phyloP scores from a whole-genome alignment of 2,113 vertebrate genomes.

The Columba janthina region DNA sequence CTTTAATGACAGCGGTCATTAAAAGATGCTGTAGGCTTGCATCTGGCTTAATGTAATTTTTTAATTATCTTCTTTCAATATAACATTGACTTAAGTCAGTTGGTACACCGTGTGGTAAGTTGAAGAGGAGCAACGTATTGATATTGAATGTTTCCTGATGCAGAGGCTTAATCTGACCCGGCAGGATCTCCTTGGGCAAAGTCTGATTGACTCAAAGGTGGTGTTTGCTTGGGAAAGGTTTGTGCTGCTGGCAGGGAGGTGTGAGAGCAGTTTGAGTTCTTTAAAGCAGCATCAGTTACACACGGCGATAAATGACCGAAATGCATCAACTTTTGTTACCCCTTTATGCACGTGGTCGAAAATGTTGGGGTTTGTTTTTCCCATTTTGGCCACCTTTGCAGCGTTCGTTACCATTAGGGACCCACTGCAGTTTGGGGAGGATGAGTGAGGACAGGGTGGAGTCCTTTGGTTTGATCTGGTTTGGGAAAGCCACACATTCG shows the following conservation, averaged over 20 bases:
- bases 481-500: accelerated
- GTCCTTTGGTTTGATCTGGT: neutral
- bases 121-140: neutral
- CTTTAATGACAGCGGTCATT: neutral
- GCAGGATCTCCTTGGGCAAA: constrained; percentile 6
- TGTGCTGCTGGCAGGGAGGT: neutral
- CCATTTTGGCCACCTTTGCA: neutral
- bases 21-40: neutral
- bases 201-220: neutral
- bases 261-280: neutral
- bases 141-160: neutral
- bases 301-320: neutral
- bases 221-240: neutral
- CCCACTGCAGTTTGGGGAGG: neutral
- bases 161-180: neutral
- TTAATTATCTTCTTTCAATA: neutral
- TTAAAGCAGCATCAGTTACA: neutral
- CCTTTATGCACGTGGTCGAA: neutral
- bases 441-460: neutral
- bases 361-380: accelerated
- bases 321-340: neutral
- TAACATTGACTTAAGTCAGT: neutral
- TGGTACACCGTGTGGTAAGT: neutral
- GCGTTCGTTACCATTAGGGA: neutral
- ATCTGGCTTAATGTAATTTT: neutral